phyloP scores from a whole-genome alignment of 2,113 vertebrate genomes.

The Octodon degus region DNA sequence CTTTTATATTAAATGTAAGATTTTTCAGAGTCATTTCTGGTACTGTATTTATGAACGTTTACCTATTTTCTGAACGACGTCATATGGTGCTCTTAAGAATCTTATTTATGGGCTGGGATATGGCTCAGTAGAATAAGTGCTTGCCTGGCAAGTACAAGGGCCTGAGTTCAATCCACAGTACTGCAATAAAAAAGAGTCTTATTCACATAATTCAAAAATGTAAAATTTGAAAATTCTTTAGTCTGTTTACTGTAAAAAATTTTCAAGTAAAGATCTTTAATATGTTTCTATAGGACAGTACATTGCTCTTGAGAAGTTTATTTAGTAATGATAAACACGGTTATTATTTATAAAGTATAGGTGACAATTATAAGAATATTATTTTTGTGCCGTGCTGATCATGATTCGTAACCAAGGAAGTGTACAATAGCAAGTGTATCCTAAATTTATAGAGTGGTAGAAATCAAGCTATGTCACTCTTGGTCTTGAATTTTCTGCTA shows the following conservation, averaged over 20 bases:
- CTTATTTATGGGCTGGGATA: too few relatives aligned
- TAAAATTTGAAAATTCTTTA: neutral
- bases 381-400: neutral
- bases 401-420: neutral
- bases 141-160: too few relatives aligned
- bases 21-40: neutral
- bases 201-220: neutral
- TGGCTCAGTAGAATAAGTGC: too few relatives aligned
- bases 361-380: neutral
- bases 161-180: too few relatives aligned
- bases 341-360: neutral
- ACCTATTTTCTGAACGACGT: neutral
- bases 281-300: neutral
- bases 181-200: neutral
- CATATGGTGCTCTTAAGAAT: neutral
- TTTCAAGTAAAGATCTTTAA: slow-evolving; percentile 3
- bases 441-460: neutral
- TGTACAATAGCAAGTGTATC: neutral
- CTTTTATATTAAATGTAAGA: neutral
- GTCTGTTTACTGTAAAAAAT: slow-evolving; percentile 45
- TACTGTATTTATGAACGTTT: neutral
- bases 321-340: neutral
- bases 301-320: neutral
- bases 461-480: neutral
- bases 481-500: neutral